A percentile compares a stretch with the other conserved stretches of the same genome.
Evolutionary conservation across 2,888 invertebrate species (phyloP).

Genomic region (Herminia tarsipennalis): DNA sequence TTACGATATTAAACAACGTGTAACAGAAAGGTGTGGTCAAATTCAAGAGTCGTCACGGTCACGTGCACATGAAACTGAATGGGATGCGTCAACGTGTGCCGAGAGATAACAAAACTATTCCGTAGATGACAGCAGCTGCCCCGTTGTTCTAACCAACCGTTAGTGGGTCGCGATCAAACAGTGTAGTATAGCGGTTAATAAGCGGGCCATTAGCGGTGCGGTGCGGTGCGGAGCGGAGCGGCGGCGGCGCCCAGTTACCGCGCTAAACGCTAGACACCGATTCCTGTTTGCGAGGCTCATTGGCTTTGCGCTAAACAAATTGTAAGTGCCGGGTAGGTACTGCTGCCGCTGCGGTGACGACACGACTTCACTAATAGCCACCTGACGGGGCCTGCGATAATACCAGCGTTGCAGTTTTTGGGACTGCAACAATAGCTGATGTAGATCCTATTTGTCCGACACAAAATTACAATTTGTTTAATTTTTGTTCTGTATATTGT

Average conservation of each 20-base stretch:
- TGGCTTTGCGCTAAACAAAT: not conserved
- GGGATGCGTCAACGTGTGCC: not conserved
- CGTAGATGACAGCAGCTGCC: not conserved
- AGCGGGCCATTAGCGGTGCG: constrained; percentile 2
- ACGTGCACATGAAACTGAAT: too few relatives aligned
- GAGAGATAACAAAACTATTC: not conserved
- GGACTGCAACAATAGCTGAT: too few relatives aligned
- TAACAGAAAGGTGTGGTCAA: too few relatives aligned
- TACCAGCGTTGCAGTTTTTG: too few relatives aligned
- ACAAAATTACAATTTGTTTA: too few relatives aligned
- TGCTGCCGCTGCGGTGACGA: too few relatives aligned
- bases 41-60: too few relatives aligned
- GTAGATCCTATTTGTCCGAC: too few relatives aligned
- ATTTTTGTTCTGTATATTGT: too few relatives aligned
- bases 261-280: constrained; percentile 9
- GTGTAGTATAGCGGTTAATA: not conserved
- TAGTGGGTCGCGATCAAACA: not conserved
- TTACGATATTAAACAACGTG: too few relatives aligned
- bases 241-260: not conserved
- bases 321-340: not conserved
- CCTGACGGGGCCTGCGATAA: too few relatives aligned
- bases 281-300: constrained; percentile 1
- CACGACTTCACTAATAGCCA: too few relatives aligned
- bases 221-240: not conserved
- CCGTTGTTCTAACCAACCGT: not conserved